Base-by-base conservation (phyloP, 2,113 vertebrate genomes). In the Lasiurus cinereus region DNA sequence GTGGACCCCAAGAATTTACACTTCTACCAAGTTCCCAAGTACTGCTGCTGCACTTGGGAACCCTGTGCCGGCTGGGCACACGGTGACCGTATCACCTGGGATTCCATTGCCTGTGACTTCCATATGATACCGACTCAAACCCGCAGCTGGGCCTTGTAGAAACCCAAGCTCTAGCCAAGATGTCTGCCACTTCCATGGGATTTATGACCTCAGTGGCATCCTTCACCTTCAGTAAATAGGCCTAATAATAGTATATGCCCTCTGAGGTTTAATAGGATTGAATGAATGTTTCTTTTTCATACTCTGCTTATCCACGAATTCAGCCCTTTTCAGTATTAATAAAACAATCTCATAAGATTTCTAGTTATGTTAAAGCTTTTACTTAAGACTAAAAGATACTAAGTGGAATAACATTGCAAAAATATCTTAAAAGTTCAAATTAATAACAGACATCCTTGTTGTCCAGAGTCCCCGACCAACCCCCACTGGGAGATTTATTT, bases 71-170 rank as follows among this genome's bases (percentile, higher is more conserved):
- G 46, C n/a, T 3, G 10, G 24, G 22, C 3, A 4, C 21, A 4
- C 0, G 0, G 82, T 29, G 22, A 52, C 4, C 3, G 29, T 1
- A 1, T 73, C 79, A 36, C 14, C 13, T 24, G 19, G 62, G 39
- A 31, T 12, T 29, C 8, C 31, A 67, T 70, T 27, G 11, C 31
- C n/a, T 0, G 0, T 36, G 11, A 64, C 31, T 50, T 29, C 29
- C 46, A 39, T 15, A 0, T 0, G 0, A 27, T n/a, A 10, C 24
- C 0, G 24, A 3, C 29, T 89, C n/a, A 5, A 29, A n/a, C 62
- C 43, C 2, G 9, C 10, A 8, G 62, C 36, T 16, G 0, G 3
- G 59, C 52, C 83, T 14, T 43, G 22, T 4, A 86, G 67, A 76
- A 83, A 76, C 4, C 6, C 43, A 29, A 79, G 22, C 54, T 8